Conservation (phyloP, 2,797 vertebrate genomes). For the Gastrophryne carolinensis region DNA sequence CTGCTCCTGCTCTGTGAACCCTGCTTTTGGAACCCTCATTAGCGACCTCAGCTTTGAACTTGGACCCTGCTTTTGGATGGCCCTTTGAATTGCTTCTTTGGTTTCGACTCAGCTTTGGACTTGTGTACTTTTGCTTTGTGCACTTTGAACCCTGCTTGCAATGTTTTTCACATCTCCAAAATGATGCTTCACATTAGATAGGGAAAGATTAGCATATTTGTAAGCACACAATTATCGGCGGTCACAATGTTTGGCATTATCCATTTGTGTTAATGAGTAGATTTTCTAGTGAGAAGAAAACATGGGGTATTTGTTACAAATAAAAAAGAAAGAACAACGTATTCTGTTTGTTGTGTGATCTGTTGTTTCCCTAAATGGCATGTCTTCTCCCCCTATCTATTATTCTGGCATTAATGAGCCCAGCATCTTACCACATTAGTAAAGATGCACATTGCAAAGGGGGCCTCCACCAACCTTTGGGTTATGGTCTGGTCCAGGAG, state of each 20-base stretch:
- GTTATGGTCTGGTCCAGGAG: too few relatives aligned
- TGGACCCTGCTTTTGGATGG: too few relatives aligned
- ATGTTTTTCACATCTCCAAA: too few relatives aligned
- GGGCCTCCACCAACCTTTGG: too few relatives aligned
- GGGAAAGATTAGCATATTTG: neutral
- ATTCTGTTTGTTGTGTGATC: conserved; percentile 22
- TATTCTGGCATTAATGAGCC: conserved; percentile 17
- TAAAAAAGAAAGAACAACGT: neutral
- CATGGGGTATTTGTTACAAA: neutral
- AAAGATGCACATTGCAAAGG: too few relatives aligned
- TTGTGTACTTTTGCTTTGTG: too few relatives aligned
- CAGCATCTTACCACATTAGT: conserved; percentile 21
- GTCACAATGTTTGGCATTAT: neutral
- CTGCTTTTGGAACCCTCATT: too few relatives aligned
- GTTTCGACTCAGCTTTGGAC: too few relatives aligned
- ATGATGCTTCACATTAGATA: conserved; percentile 16
- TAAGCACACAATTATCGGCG: neutral
- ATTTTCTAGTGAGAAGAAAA: conserved; percentile 23
- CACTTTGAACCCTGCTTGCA: neutral
- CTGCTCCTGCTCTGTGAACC: too few relatives aligned
- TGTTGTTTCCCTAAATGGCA: conserved; percentile 12
- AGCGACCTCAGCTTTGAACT: too few relatives aligned
- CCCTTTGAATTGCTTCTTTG: too few relatives aligned
- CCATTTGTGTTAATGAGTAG: conserved; percentile 11
- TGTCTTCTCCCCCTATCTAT: neutral